Evolutionary conservation across 2,888 invertebrate genomes (phyloP), one percentile per base, ranked within the genome.

Genomic region (Timandra comae): DNA sequence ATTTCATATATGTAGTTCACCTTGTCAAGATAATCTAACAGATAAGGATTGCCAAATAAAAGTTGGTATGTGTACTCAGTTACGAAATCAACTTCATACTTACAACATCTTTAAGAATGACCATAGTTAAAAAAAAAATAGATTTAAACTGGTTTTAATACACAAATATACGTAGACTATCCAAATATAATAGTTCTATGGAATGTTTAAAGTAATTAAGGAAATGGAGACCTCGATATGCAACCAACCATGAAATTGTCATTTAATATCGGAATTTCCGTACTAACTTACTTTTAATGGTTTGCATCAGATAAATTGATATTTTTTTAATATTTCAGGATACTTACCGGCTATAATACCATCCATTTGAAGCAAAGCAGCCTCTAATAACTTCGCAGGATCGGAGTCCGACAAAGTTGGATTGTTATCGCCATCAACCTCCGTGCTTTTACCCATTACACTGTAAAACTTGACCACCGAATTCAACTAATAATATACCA

Each of bases 341-440:
- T 23, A 52, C 80, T 80, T 73, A 92, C 93, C 92, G 67, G 93
- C 93, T 76, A 95, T 92, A 60, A 95, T 93, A 33, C 94, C 95
- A 77, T 96, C 96, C 93, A 96, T 94, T 79, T 95, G 94, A 64
- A 94, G 88, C 36, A 96, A 85, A 24, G 95, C 95, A 46, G 94
- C 93, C 67, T 94, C 94, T 63, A 96, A 84, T 79, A 95, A 88
- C 77, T 93, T 93, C 58, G 94, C 93, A 41, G 95, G 95, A 76
- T 95, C 95, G 33, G 94, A 93, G 72, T 95, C 95, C 29, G 88
- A 77, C 47, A 69, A 72, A 52, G 84, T 77, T 58, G 79, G 82
- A 56, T 82, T 82, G 62, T 82, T 82, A 52, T 84, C 85, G 59
- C 75, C 81, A 79, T 84, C 84, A 63, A 84, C 70, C 49, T 79